These are phyloP conservation scores for Rattus rattus DNA, from an alignment of 2,113 vertebrate species.

Conservation along the genomic window DNA sequence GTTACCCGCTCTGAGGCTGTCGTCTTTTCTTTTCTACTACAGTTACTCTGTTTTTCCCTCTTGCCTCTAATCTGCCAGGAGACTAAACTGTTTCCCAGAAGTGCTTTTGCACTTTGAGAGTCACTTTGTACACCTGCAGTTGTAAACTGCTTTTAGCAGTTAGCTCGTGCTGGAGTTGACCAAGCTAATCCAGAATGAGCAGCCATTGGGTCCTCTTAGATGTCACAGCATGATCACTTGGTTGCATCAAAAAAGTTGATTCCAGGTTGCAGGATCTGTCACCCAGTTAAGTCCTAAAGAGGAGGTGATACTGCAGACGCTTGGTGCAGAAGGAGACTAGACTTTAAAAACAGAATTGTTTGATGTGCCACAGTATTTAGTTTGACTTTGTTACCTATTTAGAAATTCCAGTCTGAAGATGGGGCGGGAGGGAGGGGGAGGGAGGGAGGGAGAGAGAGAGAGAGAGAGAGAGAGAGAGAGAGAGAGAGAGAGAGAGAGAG, in stretches of 20 bases:
- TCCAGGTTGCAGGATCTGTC: neutral
- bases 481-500: too few relatives aligned
- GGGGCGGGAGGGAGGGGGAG: too few relatives aligned
- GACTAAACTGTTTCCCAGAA: slow-evolving; percentile 21
- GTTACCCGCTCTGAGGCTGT: slow-evolving; percentile 34
- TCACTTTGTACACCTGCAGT: neutral
- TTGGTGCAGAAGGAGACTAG: neutral
- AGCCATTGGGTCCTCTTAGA: slow-evolving; percentile 31
- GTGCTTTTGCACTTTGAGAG: slow-evolving; percentile 33
- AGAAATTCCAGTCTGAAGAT: neutral
- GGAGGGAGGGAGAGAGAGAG: too few relatives aligned
- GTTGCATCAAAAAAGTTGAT: neutral
- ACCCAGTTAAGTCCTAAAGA: neutral
- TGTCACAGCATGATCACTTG: neutral
- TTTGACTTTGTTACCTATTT: neutral
- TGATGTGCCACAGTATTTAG: neutral
- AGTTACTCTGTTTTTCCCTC: neutral
- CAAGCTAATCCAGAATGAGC: neutral
- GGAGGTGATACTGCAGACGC: neutral
- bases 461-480: too few relatives aligned
- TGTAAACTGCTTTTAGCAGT: slow-evolving; percentile 44
- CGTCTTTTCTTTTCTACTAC: slow-evolving; percentile 23
- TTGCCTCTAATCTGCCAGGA: neutral
- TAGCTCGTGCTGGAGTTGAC: neutral
- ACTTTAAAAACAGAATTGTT: slow-evolving; percentile 33